Evolutionary conservation across 2,888 invertebrate species (phyloP).

Genomic region (Spodoptera exigua): DNA sequence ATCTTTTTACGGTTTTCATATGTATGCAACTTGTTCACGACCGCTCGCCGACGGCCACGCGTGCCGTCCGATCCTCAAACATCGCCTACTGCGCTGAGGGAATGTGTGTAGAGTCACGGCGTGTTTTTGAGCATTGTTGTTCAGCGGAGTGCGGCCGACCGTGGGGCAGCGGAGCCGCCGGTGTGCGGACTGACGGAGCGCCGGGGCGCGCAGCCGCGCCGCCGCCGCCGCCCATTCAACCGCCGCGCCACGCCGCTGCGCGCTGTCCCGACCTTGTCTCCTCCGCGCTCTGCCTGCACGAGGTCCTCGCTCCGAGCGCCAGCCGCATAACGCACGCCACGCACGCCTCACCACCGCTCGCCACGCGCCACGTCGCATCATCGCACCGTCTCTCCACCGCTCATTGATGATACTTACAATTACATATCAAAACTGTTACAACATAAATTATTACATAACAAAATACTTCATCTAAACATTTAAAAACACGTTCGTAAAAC

Average conservation of each 20-base stretch:
- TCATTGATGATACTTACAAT: constrained; percentile 53
- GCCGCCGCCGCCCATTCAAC: constrained; percentile 72
- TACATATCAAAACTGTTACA: constrained; percentile 21
- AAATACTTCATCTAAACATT: too few species aligned
- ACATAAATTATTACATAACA: too few species aligned
- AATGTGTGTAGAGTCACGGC: constrained; percentile 81
- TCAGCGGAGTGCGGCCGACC: constrained; percentile 88
- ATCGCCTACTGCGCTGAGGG: constrained; percentile 82
- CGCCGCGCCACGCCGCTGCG: constrained; percentile 62
- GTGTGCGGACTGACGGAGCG: constrained; percentile 88
- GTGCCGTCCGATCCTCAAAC: constrained; percentile 84
- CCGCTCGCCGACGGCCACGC: constrained; percentile 84
- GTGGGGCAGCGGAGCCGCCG: constrained; percentile 89
- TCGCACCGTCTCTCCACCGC: constrained; percentile 28
- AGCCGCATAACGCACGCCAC: constrained; percentile 43
- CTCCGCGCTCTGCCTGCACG: constrained; percentile 62
- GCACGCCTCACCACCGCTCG: constrained; percentile 20
- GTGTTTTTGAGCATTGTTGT: constrained; percentile 88
- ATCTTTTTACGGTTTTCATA: constrained; percentile 83
- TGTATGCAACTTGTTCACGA: constrained; percentile 80
- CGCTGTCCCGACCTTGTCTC: constrained; percentile 66
- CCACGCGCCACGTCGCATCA: constrained; percentile 27
- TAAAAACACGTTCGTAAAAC: too few species aligned
- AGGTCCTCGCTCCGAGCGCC: constrained; percentile 61
- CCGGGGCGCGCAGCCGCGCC: constrained; percentile 77